Evolutionary conservation across 35 echinoderm and acorn worm species (phyloP), one percentile per base, ranked within the genome.

Genomic region (Heliocidaris erythrogramma): DNA sequence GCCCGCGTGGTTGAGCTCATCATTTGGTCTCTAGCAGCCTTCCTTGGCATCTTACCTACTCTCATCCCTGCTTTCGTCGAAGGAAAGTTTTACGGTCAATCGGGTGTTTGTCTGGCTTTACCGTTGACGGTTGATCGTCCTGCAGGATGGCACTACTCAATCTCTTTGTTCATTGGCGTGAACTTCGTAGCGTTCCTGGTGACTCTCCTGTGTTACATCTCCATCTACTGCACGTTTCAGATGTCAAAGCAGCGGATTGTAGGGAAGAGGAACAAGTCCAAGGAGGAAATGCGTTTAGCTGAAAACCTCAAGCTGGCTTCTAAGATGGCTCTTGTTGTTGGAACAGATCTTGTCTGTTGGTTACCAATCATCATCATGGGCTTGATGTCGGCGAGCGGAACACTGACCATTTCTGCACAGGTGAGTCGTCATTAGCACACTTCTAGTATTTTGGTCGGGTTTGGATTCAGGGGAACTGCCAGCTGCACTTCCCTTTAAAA

Each of bases 291-390:
- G 47, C 91, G 85, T 17, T 32, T 29, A 11, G 85, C 95, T 2
- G 94, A 96, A 53, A 94, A 98, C 60, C 27, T 96, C 32, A 96
- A 98, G 89, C 69, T 96, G 94, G 95, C 95, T 17, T 95, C 94
- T 13, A 96, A 93, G 49, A 96, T 98, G 95, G 95, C 95, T 1
- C 86, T 98, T 7, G 94, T 98, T n/a, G 95, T 98, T 48, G 94
- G 94, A 24, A 96, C 97, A 12, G 97, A 98, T 92, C 93, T 98
- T 12, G 84, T 92, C 9, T 98, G 97, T 84, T 98, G 97, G 97
- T 94, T 98, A 92, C 97, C 97, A 35, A 96, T 98, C 13, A 96
- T 96, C 53, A 94, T 95, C 29, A 95, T 96, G 97, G 95, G 90
- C 12, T 60, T 97, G 21, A 13, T 97, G 50, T 93, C 95, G 4